Evolutionary conservation across 2,888 invertebrate genomes (phyloP).

Genomic region (Steinernema carpocapsae): DNA sequence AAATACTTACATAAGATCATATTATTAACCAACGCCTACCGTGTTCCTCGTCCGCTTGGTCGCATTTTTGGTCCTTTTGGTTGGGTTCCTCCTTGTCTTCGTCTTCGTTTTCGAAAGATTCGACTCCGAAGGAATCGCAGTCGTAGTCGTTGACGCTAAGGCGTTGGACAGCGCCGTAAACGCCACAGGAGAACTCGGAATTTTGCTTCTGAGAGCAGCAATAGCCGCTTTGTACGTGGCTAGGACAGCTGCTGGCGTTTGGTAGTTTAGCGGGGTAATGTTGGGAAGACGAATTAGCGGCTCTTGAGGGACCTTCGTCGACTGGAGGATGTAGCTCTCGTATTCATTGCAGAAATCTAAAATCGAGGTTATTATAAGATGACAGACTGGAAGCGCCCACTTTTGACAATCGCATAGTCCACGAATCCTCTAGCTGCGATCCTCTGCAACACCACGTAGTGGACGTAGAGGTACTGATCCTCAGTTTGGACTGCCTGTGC

Average conservation of each 20-base stretch:
- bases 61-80: neutral
- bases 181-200: too few relatives aligned
- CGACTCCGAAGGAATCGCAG: too few relatives aligned
- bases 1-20: too few relatives aligned
- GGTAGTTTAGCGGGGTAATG: neutral
- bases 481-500: slow-evolving; percentile 42
- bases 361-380: too few relatives aligned
- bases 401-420: neutral
- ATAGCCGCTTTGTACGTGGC: neutral
- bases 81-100: neutral
- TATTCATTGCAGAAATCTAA: neutral
- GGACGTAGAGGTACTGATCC: slow-evolving; percentile 39
- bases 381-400: too few relatives aligned
- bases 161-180: too few relatives aligned
- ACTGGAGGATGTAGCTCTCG: neutral
- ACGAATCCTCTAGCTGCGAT: neutral
- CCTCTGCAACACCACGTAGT: slow-evolving; percentile 36
- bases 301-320: neutral
- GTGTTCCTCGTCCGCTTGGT: neutral
- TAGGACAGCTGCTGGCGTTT: neutral
- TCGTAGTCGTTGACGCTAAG: too few relatives aligned
- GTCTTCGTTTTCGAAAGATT: neutral
- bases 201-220: neutral
- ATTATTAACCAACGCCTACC: neutral
- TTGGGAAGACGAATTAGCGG: neutral